These are phyloP conservation scores for Sphaeridia pumilis DNA, from an alignment of 2,888 invertebrate genomes.

Conservation along the genomic window DNA sequence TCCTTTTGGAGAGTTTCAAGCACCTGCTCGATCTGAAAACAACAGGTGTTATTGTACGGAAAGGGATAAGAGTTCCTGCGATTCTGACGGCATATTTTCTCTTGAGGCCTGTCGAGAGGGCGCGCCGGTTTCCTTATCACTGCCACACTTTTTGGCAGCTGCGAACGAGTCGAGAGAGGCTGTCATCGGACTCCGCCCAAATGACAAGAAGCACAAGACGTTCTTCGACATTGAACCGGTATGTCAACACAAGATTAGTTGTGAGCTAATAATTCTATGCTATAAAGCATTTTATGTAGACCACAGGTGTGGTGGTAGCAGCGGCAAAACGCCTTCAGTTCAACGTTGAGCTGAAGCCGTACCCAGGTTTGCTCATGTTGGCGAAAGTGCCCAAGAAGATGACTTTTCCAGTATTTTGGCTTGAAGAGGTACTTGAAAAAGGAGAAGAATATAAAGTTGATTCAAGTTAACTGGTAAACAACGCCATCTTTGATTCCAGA, in stretches of 20 bases:
- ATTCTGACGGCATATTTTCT: conserved; percentile 15
- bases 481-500: neutral
- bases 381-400: conserved; percentile 12
- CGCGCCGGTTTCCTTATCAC: conserved; percentile 14
- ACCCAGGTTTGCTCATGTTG: conserved; percentile 10
- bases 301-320: conserved; percentile 13
- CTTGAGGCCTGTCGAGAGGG: conserved; percentile 17
- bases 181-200: conserved; percentile 16
- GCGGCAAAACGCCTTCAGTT: conserved; percentile 21
- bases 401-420: conserved; percentile 19
- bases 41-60: conserved; percentile 48
- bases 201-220: conserved; percentile 16
- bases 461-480: too few species aligned
- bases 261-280: too few species aligned
- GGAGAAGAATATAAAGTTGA: neutral
- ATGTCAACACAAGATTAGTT: too few species aligned
- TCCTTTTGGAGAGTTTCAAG: conserved; percentile 50
- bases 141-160: conserved; percentile 19
- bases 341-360: conserved; percentile 18
- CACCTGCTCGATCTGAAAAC: conserved; percentile 48
- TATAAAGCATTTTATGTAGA: too few species aligned
- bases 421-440: conserved; percentile 24
- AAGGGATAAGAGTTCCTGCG: conserved; percentile 42
- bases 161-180: too few species aligned
- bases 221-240: conserved; percentile 22